phyloP scores from a whole-genome alignment of 2,797 vertebrate genomes.

The Sternotherus odoratus region DNA sequence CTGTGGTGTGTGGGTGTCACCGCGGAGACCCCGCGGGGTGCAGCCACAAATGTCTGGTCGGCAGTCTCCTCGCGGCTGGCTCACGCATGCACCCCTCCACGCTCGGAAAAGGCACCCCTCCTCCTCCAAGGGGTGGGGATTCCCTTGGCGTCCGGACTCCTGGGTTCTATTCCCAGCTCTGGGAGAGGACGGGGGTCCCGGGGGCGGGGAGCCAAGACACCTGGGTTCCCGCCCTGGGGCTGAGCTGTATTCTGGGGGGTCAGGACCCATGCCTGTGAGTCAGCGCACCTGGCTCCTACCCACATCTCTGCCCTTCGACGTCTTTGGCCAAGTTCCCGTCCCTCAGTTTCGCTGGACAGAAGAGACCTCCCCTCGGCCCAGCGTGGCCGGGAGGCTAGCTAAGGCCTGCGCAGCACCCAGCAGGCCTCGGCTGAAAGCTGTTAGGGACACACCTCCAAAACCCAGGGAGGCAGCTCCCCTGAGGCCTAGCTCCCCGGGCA shows the following conservation, averaged over 20 bases:
- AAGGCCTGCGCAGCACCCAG: neutral
- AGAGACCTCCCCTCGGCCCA: neutral
- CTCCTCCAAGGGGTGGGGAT: too few relatives aligned
- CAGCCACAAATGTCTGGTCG: neutral
- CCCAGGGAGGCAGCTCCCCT: neutral
- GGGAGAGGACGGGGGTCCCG: neutral
- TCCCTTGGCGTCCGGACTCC: accelerated
- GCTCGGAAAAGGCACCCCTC: neutral
- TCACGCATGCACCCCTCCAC: too few relatives aligned
- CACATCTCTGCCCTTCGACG: neutral
- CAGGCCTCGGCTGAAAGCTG: neutral
- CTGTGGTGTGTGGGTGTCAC: slow-evolving; percentile 38
- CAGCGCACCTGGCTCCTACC: neutral
- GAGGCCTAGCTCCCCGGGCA: neutral
- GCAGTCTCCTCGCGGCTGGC: accelerated
- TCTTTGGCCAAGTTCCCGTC: neutral
- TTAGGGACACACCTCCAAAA: neutral
- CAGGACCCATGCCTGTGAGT: neutral
- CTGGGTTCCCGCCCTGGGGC: neutral
- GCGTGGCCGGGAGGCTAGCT: neutral
- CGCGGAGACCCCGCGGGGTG: neutral
- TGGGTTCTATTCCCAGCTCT: neutral
- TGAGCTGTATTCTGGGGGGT: neutral
- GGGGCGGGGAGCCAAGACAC: neutral
- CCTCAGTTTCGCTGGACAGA: too few relatives aligned